Percentiles rank a stretch among this genome's conserved stretches.
Conservation (phyloP, 2,797 vertebrate genomes). For the Myripristis jacobus region DNA sequence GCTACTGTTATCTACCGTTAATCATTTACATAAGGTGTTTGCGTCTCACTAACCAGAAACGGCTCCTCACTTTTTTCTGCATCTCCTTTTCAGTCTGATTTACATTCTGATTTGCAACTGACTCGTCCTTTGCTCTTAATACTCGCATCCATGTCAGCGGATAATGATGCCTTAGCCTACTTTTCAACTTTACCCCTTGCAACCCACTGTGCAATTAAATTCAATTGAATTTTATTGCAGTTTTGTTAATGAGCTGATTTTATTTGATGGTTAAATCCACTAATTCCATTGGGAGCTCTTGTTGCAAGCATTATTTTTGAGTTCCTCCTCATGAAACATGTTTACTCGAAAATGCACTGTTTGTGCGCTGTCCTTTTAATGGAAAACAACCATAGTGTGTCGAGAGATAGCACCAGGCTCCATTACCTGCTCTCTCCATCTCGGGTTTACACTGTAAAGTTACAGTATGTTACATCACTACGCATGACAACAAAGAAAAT, state of each 20-base stretch:
- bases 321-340: not conserved
- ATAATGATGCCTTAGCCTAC: not conserved
- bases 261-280: constrained; percentile 19
- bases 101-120: too few relatives aligned
- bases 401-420: constrained; percentile 4
- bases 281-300: not conserved
- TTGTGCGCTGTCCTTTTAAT: constrained; percentile 9
- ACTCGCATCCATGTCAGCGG: not conserved
- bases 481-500: constrained; percentile 68
- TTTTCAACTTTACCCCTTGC: not conserved
- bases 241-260: constrained; percentile 24
- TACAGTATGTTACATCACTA: constrained; percentile 78
- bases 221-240: not conserved
- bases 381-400: constrained; percentile 7
- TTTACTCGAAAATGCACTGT: constrained; percentile 32
- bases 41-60: constrained; percentile 21
- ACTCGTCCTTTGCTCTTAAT: too few relatives aligned
- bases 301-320: not conserved
- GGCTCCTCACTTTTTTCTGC: constrained; percentile 17
- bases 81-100: not conserved
- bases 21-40: constrained; percentile 63
- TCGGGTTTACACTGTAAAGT: constrained; percentile 65
- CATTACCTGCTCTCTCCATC: constrained; percentile 59
- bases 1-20: constrained; percentile 42
- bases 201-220: not conserved